Evolutionary conservation across 1,140 invertebrate genomes (phyloP).

Genomic region (Neotoxoptera formosana): DNA sequence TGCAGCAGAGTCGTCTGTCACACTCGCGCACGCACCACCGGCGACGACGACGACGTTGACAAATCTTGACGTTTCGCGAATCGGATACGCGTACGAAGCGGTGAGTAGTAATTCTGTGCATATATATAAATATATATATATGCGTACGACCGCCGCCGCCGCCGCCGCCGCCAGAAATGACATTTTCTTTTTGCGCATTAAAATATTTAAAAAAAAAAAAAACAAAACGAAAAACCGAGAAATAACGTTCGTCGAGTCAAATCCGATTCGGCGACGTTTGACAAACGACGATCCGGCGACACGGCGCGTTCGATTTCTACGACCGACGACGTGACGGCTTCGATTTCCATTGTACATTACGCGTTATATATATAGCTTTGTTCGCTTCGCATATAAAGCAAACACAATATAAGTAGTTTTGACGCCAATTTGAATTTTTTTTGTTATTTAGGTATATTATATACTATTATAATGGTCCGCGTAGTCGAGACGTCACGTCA

Average conservation of each 20-base stretch:
- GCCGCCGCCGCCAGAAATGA: not conserved
- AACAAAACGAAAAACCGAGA: not conserved
- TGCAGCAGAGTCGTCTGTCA: not conserved
- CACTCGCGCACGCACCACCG: not conserved
- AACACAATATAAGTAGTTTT: not conserved
- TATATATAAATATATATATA: not conserved
- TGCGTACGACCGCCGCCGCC: not conserved
- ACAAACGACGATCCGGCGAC: not conserved
- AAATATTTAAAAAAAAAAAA: conserved; percentile 11
- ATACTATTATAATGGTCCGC: no score
- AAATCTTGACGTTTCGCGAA: conserved; percentile 35
- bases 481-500: not conserved
- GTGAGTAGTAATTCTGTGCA: not conserved
- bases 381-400: not conserved
- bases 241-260: conserved; percentile 10
- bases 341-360: not conserved
- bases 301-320: not conserved
- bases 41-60: not conserved
- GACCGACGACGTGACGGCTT: not conserved
- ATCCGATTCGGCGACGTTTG: not conserved
- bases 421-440: not conserved
- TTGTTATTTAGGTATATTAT: not conserved
- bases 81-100: not conserved
- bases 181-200: not conserved
- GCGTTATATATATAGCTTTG: not conserved